A percentile compares a stretch with the other conserved stretches of the same genome.
phyloP scores from a whole-genome alignment of 2,113 vertebrate genomes.

The Pelobates fuscus region DNA sequence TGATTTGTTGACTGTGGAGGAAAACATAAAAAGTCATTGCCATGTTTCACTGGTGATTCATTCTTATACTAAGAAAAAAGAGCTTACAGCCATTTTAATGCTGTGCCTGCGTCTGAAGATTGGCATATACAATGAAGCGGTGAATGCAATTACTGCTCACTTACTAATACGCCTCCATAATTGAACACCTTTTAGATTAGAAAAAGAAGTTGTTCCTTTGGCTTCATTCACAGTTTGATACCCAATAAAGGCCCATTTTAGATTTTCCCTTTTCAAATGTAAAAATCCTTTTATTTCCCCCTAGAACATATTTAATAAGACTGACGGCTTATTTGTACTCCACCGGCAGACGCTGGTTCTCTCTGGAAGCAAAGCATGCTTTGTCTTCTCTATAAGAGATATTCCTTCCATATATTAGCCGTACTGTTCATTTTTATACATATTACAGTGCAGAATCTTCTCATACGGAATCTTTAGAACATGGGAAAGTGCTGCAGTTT shows the following conservation, averaged over 20 bases:
- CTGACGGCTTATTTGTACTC: neutral
- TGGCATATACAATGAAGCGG: slow-evolving; percentile 21
- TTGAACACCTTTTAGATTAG: slow-evolving; percentile 40
- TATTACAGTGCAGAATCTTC: neutral
- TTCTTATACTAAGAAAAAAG: neutral
- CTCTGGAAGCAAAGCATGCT: neutral
- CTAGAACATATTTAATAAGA: slow-evolving; percentile 12
- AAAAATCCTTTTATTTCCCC: slow-evolving; percentile 37
- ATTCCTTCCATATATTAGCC: slow-evolving; percentile 13
- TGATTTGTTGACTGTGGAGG: too few species aligned
- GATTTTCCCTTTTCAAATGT: slow-evolving; percentile 33
- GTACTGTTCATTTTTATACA: neutral
- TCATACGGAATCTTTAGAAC: neutral
- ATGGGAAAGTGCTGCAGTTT: neutral
- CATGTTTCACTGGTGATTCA: neutral
- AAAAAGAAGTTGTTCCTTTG: slow-evolving; percentile 28
- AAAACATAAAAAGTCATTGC: too few species aligned
- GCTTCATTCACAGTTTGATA: slow-evolving; percentile 36
- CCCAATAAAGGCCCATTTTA: slow-evolving; percentile 26
- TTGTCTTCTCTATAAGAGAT: neutral
- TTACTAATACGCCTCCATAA: slow-evolving; percentile 41
- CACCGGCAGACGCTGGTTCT: neutral
- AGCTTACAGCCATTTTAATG: neutral
- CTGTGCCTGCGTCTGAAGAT: neutral
- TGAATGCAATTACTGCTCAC: slow-evolving; percentile 28